Evolutionary conservation across 2,113 vertebrate genomes (phyloP).

Genomic region (Hemiprocne comata): DNA sequence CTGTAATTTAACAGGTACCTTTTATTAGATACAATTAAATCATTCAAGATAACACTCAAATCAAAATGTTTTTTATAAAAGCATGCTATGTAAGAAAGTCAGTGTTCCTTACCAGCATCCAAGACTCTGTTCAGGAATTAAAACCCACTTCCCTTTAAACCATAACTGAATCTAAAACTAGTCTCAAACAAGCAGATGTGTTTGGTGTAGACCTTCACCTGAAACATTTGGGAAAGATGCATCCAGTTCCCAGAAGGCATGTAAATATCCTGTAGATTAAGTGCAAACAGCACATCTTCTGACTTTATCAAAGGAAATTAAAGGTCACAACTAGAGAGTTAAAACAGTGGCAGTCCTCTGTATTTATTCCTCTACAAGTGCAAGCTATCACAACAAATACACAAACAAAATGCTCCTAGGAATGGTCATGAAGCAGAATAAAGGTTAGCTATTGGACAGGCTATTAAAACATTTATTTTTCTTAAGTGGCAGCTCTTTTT

Average conservation of each 20-base stretch:
- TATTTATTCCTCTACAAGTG: not conserved
- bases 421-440: not conserved
- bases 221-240: not conserved
- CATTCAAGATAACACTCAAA: not conserved
- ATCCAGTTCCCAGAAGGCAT: not conserved
- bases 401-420: not conserved
- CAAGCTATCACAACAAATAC: not conserved
- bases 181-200: not conserved
- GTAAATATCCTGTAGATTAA: not conserved
- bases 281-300: not conserved
- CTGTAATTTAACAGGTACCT: conserved; percentile 67
- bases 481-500: not conserved
- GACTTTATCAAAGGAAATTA: not conserved
- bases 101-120: not conserved
- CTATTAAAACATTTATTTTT: not conserved
- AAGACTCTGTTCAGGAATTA: not conserved
- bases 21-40: not conserved
- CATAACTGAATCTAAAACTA: not conserved
- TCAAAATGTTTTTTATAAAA: not conserved
- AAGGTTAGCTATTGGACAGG: not conserved
- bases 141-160: not conserved
- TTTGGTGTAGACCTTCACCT: not conserved
- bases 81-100: not conserved
- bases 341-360: not conserved
- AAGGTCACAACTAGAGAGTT: not conserved